Percentiles rank a stretch among this genome's conserved stretches.
Conservation (phyloP, 2,888 invertebrate genomes). For the Osmoderma eremita region DNA sequence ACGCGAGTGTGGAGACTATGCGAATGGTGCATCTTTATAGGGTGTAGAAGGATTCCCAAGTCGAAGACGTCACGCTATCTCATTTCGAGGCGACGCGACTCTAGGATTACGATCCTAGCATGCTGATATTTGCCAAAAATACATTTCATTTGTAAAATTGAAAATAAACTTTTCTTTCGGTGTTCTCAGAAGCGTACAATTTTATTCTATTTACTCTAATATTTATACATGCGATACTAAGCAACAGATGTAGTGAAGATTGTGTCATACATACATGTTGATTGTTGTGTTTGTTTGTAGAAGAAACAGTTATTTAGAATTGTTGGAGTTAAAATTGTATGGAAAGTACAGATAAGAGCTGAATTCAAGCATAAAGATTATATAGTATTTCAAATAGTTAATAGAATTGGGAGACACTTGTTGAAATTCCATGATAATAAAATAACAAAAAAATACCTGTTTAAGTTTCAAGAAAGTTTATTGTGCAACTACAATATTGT, state of each 20-base stretch:
- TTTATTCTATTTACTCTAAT: slow-evolving; percentile 6
- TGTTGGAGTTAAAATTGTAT: no score
- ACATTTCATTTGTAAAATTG: slow-evolving; percentile 57
- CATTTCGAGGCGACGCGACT: slow-evolving; percentile 49
- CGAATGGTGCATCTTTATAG: slow-evolving; percentile 48
- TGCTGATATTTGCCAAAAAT: slow-evolving; percentile 49
- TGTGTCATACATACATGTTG: background rate
- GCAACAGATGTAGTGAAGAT: no score
- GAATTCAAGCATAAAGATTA: no score
- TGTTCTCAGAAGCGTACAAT: slow-evolving; percentile 8
- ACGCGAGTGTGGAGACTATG: background rate
- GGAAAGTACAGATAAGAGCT: no score
- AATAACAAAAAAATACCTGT: no score
- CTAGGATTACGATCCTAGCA: slow-evolving; percentile 50
- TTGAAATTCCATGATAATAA: no score
- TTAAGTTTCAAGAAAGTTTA: no score
- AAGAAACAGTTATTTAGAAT: no score
- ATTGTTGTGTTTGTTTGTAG: background rate
- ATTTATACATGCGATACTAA: slow-evolving; percentile 11
- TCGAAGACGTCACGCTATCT: slow-evolving; percentile 50
- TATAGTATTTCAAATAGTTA: no score
- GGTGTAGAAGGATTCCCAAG: slow-evolving; percentile 49
- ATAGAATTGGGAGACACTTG: no score
- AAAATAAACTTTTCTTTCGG: slow-evolving; percentile 54
- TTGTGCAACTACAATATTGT: no score